Conservation (phyloP, 1,140 invertebrate genomes). For the Sitophilus oryzae region DNA sequence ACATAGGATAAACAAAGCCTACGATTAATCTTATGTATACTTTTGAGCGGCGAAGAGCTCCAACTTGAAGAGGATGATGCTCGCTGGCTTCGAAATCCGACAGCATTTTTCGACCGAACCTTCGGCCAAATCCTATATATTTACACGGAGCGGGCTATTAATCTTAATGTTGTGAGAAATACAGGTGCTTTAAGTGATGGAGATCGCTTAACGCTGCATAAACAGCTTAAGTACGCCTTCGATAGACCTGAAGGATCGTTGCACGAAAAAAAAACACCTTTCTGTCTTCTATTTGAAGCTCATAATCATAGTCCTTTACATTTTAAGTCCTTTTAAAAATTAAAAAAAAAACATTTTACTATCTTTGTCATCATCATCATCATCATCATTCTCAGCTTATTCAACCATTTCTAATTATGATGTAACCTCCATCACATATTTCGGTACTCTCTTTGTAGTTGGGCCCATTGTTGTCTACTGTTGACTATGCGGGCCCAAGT, state of each 20-base stretch:
- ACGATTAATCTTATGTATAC: slow-evolving; percentile 45
- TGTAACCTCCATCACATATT: too few relatives aligned
- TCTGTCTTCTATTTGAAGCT: neutral
- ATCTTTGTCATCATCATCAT: too few relatives aligned
- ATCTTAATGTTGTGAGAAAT: slow-evolving; percentile 31
- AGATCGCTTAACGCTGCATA: slow-evolving; percentile 11
- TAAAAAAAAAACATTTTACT: too few relatives aligned
- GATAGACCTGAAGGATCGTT: neutral
- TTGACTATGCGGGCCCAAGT: too few relatives aligned
- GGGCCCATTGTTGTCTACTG: too few relatives aligned
- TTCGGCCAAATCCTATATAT: slow-evolving; percentile 30
- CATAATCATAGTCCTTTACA: too few relatives aligned
- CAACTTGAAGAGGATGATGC: slow-evolving; percentile 27
- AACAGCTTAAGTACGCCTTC: slow-evolving; percentile 2
- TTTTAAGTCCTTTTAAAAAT: too few relatives aligned
- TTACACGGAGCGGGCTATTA: slow-evolving; percentile 29
- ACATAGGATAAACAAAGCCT: slow-evolving; percentile 46
- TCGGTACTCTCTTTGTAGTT: too few relatives aligned
- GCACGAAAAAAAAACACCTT: neutral
- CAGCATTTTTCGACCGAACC: slow-evolving; percentile 18
- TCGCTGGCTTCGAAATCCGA: slow-evolving; percentile 13
- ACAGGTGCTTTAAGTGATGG: slow-evolving; percentile 24
- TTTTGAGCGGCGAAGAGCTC: slow-evolving; percentile 38
- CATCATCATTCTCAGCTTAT: too few relatives aligned
- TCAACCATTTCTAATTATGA: too few relatives aligned